A percentile compares a stretch with the other conserved stretches of the same genome.
Conservation (phyloP, 2,113 vertebrate genomes). For the Erpornis zantholeuca region DNA sequence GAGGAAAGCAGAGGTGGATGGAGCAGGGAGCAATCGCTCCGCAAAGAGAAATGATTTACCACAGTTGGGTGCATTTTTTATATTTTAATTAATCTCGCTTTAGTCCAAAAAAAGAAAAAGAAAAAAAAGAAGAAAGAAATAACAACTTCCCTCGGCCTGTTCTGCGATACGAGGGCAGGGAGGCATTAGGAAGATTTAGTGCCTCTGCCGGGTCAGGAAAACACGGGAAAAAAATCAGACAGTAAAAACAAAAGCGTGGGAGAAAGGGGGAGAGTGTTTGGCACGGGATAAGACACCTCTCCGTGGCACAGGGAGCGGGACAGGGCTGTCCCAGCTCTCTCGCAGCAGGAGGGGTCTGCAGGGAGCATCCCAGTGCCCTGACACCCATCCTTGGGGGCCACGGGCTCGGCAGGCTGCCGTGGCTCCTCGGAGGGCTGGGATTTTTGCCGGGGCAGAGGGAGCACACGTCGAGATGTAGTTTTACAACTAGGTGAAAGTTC, state of each 20-base stretch:
- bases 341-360: background rate
- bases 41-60: slow-evolving; percentile 34
- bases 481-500: slow-evolving; percentile 61
- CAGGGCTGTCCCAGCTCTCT: background rate
- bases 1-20: background rate
- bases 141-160: background rate
- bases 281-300: background rate
- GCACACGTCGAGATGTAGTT: background rate
- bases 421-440: background rate
- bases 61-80: slow-evolving; percentile 21
- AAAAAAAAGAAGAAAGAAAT: background rate
- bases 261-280: background rate
- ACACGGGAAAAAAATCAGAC: slow-evolving; percentile 17
- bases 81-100: slow-evolving; percentile 43
- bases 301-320: background rate
- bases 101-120: background rate
- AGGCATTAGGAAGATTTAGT: slow-evolving; percentile 30
- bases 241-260: background rate
- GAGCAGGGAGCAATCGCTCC: background rate
- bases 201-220: slow-evolving; percentile 1
- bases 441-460: background rate
- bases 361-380: background rate
- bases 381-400: background rate
- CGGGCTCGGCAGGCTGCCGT: background rate
- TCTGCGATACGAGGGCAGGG: background rate